A percentile compares a stretch with the other conserved stretches of the same genome.
These are phyloP conservation scores for Netelia melanura DNA, from an alignment of 2,888 invertebrate species.

Conservation along the genomic window DNA sequence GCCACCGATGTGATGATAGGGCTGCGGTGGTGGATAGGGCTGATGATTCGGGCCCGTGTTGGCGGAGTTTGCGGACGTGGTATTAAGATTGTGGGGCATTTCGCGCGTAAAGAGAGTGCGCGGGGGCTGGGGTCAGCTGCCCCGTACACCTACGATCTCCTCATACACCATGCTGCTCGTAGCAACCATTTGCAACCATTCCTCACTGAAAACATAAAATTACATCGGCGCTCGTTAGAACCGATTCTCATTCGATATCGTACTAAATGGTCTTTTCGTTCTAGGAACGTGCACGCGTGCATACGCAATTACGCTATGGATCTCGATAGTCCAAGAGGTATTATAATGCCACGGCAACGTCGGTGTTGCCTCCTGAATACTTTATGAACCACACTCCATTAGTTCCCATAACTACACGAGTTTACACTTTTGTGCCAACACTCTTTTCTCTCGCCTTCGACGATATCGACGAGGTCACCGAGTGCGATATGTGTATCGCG, in stretches of 20 bases:
- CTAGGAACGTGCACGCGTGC: neutral
- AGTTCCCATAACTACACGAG: constrained; percentile 13
- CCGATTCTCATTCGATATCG: constrained; percentile 4
- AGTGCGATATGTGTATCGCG: constrained; percentile 19
- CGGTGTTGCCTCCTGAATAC: constrained; percentile 37
- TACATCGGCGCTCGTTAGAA: neutral
- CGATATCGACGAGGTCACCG: constrained; percentile 55
- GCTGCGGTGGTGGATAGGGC: constrained; percentile 79
- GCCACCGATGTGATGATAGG: constrained; percentile 75
- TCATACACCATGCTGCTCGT: constrained; percentile 85
- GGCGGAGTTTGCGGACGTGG: constrained; percentile 82
- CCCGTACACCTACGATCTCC: constrained; percentile 84
- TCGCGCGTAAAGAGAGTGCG: constrained; percentile 83
- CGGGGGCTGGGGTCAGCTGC: constrained; percentile 85
- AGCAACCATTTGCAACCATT: constrained; percentile 81
- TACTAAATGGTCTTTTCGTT: neutral
- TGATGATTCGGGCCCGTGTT: constrained; percentile 82
- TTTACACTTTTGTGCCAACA: constrained; percentile 38
- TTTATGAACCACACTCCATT: constrained; percentile 39
- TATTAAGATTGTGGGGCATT: constrained; percentile 83
- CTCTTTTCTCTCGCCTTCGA: constrained; percentile 24
- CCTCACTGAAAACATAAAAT: constrained; percentile 68
- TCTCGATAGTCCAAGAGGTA: constrained; percentile 38
- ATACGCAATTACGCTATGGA: neutral
- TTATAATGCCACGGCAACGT: constrained; percentile 7